A percentile compares a stretch with the other conserved stretches of the same genome.
These are phyloP conservation scores for Polydrusus pterygomalis DNA, from an alignment of 2,888 invertebrate genomes.

Conservation along the genomic window DNA sequence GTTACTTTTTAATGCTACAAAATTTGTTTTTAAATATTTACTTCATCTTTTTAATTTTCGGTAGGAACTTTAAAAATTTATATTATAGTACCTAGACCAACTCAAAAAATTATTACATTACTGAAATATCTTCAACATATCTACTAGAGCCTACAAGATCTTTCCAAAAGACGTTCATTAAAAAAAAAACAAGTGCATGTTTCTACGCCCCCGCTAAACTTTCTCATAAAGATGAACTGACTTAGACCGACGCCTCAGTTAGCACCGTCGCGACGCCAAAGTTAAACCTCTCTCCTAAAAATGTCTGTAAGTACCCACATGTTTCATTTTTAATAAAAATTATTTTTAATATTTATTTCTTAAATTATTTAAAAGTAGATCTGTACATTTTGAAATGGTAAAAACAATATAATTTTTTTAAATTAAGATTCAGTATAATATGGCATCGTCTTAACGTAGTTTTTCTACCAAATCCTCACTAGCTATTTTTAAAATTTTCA, in stretches of 20 bases:
- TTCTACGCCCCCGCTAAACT: constrained; percentile 66
- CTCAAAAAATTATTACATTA: background rate
- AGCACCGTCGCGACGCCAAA: constrained; percentile 74
- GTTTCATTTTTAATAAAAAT: constrained; percentile 9
- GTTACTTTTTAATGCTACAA: no score
- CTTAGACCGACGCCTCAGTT: constrained; percentile 71
- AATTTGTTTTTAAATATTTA: no score
- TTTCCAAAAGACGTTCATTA: constrained; percentile 21
- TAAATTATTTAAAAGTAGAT: no score
- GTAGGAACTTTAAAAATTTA: no score
- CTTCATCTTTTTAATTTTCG: background rate
- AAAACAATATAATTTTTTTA: no score
- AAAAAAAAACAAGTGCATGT: constrained; percentile 48
- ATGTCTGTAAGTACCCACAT: constrained; percentile 68
- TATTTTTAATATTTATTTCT: constrained; percentile 5
- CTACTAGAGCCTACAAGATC: background rate
- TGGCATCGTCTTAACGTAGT: constrained; percentile 1
- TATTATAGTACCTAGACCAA: no score
- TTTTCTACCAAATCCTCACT: background rate
- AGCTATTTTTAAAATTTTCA: constrained; percentile 32
- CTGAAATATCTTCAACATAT: background rate
- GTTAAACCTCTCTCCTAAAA: constrained; percentile 61
- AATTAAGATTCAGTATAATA: background rate
- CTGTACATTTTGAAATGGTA: no score
- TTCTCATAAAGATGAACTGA: constrained; percentile 67